Conservation (phyloP, 2,113 vertebrate species). For the Engystomops pustulosus region DNA sequence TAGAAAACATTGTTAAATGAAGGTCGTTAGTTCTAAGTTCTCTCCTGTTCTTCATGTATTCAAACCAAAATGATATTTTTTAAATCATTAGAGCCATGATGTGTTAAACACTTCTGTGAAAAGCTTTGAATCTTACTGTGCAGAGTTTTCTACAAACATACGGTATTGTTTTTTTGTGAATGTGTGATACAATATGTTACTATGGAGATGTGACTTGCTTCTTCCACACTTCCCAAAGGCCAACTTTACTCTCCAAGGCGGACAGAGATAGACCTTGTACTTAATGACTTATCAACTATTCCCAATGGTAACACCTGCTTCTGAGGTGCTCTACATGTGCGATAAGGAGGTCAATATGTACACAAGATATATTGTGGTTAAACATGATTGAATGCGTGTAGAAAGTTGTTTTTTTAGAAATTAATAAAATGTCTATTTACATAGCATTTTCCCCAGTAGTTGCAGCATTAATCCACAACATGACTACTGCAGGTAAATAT, state of each 20-base stretch:
- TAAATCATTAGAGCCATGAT: conserved; percentile 36
- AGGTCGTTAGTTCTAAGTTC: conserved; percentile 11
- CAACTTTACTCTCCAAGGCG: conserved; percentile 33
- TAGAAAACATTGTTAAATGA: conserved; percentile 4
- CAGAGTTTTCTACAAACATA: neutral
- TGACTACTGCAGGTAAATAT: too few relatives aligned
- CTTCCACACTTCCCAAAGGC: conserved; percentile 35
- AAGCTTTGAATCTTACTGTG: conserved; percentile 18
- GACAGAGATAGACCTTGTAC: conserved; percentile 8
- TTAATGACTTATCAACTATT: conserved; percentile 21
- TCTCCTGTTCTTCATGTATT: conserved; percentile 23
- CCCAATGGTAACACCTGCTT: neutral
- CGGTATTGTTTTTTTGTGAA: conserved; percentile 10
- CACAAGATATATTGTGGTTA: neutral
- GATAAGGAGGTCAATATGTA: neutral
- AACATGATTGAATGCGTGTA: neutral
- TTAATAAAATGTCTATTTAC: too few relatives aligned
- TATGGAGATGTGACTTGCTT: conserved; percentile 34
- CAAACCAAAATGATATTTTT: conserved; percentile 13
- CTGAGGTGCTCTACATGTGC: neutral
- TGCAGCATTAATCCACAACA: too few relatives aligned
- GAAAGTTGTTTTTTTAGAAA: neutral
- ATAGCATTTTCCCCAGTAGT: too few relatives aligned
- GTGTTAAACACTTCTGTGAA: conserved; percentile 7
- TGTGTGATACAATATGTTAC: conserved; percentile 41